phyloP scores from a whole-genome alignment of 2,888 invertebrate species.

The Abscondita cerata region DNA sequence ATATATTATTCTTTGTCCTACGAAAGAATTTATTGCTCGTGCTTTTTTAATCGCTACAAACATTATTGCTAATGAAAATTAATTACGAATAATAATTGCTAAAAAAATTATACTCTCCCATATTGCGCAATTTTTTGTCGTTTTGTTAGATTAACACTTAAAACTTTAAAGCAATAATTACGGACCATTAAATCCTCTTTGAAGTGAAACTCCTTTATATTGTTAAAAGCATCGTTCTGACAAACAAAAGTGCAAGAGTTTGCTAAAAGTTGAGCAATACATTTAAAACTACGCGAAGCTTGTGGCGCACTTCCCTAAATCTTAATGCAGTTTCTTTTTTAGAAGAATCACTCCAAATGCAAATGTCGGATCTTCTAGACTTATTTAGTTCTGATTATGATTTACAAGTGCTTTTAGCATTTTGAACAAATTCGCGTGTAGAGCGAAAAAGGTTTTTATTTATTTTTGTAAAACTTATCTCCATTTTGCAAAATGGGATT shows the following conservation, averaged over 20 bases:
- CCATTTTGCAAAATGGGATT: too few relatives aligned
- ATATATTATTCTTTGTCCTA: constrained; percentile 25
- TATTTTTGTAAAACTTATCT: too few relatives aligned
- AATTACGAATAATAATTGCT: too few relatives aligned
- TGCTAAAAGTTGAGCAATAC: constrained; percentile 26
- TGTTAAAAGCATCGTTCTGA: constrained; percentile 17
- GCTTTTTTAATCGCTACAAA: constrained; percentile 25
- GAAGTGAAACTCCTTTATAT: constrained; percentile 15
- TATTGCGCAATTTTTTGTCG: too few relatives aligned
- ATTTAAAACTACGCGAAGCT: constrained; percentile 21
- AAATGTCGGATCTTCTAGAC: neutral
- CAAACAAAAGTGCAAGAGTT: constrained; percentile 26
- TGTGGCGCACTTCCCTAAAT: constrained; percentile 13
- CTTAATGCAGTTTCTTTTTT: constrained; percentile 16
- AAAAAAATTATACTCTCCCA: too few relatives aligned
- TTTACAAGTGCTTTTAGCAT: too few relatives aligned
- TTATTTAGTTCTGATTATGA: too few relatives aligned
- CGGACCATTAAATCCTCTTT: constrained; percentile 17
- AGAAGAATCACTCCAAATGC: constrained; percentile 16
- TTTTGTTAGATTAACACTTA: too few relatives aligned
- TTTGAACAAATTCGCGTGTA: too few relatives aligned
- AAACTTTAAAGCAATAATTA: constrained; percentile 17
- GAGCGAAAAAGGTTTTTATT: too few relatives aligned
- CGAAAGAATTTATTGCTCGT: constrained; percentile 23
- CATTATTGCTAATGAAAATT: constrained; percentile 27